Conservation (phyloP, 2,888 invertebrate species). For the Epiperipatus broadwayi region DNA sequence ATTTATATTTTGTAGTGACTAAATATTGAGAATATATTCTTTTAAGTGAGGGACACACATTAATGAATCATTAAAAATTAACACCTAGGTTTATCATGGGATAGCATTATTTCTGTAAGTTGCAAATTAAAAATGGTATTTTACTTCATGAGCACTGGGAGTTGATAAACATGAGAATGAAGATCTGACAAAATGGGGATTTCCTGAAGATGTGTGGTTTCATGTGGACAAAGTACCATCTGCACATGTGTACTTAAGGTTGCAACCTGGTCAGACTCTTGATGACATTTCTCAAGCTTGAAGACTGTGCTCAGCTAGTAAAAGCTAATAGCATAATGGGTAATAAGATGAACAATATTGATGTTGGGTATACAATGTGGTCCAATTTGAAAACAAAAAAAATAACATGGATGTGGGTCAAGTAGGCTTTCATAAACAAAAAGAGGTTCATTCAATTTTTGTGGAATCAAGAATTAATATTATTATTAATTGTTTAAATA, state of each 20-base stretch:
- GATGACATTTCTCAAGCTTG: slow-evolving; percentile 72
- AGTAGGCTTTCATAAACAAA: slow-evolving; percentile 71
- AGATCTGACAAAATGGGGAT: slow-evolving; percentile 93
- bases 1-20: too few relatives aligned
- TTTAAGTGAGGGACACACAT: too few relatives aligned
- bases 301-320: slow-evolving; percentile 92
- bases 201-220: slow-evolving; percentile 99
- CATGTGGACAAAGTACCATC: slow-evolving; percentile 91
- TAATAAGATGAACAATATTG: slow-evolving; percentile 88
- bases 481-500: slow-evolving; percentile 76
- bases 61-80: too few relatives aligned
- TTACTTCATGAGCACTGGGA: too few relatives aligned
- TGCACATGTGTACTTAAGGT: slow-evolving; percentile 86
- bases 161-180: slow-evolving; percentile 96
- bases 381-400: slow-evolving; percentile 97
- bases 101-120: too few relatives aligned
- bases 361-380: slow-evolving; percentile 97
- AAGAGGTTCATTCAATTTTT: slow-evolving; percentile 37
- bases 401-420: slow-evolving; percentile 48
- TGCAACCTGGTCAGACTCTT: slow-evolving; percentile 66
- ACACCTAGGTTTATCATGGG: too few relatives aligned
- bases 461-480: slow-evolving; percentile 76
- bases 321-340: slow-evolving; percentile 75
- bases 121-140: too few relatives aligned
- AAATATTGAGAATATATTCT: too few relatives aligned